Base-by-base conservation (phyloP, 2,797 vertebrate species). In the Danio aesculapii region DNA sequence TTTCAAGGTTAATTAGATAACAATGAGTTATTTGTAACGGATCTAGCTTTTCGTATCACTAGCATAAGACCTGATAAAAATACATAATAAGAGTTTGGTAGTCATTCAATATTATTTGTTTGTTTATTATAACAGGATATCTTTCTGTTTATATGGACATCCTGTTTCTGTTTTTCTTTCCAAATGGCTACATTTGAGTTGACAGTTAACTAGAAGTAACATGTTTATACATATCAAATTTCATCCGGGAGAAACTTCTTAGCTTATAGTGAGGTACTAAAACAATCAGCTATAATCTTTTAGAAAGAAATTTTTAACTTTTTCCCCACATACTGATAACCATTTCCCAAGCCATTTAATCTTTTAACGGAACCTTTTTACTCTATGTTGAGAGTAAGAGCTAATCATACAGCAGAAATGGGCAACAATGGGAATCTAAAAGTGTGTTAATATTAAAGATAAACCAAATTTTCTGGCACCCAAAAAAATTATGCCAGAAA, bases 251-350 rank as follows among this genome's bases (percentile, higher is more conserved):
- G 17, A 21, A 13, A 10, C 52, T 43, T 11, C 13, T 16, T 76
- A n/a, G 6, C 17, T 47, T 4, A 2, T 6, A 57, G 9, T 53
- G n/a, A 57, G 47, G 39, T 39, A 5, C 10, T 69, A 1, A 68
- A 46, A 57, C 19, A 68, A 39, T 6, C 17, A 8, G 43, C 63
- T 58, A 9, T 57, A 77, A 57, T 52, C 52, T 39, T 77, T 68
- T 10, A 77, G 43, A 9, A 49, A 68, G 53, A 58, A 30, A 17
- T 67, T 55, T 30, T 49, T 3, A n/a, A 64, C 6, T 8, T 19
- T 17, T 63, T 43, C 7, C 50, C 10, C 1, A 41, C 16, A 64
- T 43, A 43, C 11, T 13, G 47, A 50, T 59, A 16, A 8, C 62
- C 4, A 6, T 16, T n/a, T 14, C 62, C 6, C 19, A n/a, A 8